These are phyloP conservation scores for Tyria jacobaeae DNA, from an alignment of 2,888 invertebrate species.

Conservation along the genomic window DNA sequence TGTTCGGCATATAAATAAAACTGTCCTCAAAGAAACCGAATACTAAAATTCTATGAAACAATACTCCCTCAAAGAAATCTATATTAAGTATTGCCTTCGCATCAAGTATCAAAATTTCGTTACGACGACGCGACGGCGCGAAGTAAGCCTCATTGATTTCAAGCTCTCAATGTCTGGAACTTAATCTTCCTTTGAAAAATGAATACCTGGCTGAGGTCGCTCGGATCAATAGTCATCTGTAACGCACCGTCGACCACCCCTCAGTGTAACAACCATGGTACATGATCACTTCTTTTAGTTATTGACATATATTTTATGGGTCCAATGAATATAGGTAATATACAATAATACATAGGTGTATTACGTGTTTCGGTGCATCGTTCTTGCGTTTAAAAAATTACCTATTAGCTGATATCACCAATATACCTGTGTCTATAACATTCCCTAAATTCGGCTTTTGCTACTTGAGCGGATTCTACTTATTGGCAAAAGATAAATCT, in stretches of 20 bases:
- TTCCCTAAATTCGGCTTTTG: too few species aligned
- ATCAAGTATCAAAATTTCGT: not conserved
- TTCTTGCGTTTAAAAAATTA: too few species aligned
- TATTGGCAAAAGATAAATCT: not conserved
- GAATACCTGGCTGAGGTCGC: conserved; percentile 36
- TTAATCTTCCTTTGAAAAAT: conserved; percentile 47
- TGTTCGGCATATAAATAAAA: not conserved
- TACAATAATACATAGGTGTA: too few species aligned
- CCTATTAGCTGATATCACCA: too few species aligned
- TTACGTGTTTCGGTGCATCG: too few species aligned
- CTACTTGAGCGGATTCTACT: too few species aligned
- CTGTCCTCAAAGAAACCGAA: not conserved
- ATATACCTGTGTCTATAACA: too few species aligned
- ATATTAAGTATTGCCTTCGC: not conserved
- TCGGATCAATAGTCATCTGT: conserved; percentile 49
- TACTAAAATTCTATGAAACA: not conserved
- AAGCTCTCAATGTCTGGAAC: conserved; percentile 41
- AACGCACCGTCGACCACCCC: conserved; percentile 23
- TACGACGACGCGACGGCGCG: not conserved
- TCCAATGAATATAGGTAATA: too few species aligned
- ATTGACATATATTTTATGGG: conserved; percentile 4
- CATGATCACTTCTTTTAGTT: not conserved
- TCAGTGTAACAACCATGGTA: not conserved
- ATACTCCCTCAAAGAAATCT: not conserved
- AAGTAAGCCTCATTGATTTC: conserved; percentile 26